Evolutionary conservation across 2,888 invertebrate genomes (phyloP).

Genomic region (Seira musarum): DNA sequence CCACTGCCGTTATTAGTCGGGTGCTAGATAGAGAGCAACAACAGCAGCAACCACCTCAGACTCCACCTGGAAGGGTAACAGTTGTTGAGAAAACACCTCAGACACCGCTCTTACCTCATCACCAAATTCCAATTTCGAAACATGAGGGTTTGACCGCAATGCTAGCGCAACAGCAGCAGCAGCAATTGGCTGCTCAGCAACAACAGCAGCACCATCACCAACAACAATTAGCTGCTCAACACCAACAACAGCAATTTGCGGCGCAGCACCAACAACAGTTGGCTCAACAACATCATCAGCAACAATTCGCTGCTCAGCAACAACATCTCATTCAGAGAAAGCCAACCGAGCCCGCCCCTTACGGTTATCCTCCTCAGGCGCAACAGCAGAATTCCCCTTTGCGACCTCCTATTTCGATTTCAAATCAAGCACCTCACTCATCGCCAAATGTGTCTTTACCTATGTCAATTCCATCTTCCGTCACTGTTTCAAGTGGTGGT

Average conservation of each 20-base stretch:
- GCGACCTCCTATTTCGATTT: conserved; percentile 30
- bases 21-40: conserved; percentile 42
- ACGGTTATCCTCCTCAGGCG: conserved; percentile 32
- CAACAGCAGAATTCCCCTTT: conserved; percentile 14
- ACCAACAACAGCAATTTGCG: conserved; percentile 72
- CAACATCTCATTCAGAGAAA: conserved; percentile 40
- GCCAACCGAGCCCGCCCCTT: conserved; percentile 41
- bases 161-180: conserved; percentile 58
- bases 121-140: conserved; percentile 57
- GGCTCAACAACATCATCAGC: conserved; percentile 15
- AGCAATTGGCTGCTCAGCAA: conserved; percentile 27
- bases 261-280: conserved; percentile 72
- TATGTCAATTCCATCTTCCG: neutral
- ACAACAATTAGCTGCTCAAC: conserved; percentile 73
- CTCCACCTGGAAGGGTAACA: neutral
- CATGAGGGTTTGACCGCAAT: conserved; percentile 66
- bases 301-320: conserved; percentile 1
- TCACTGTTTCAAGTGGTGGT: conserved; percentile 11
- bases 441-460: conserved; percentile 33
- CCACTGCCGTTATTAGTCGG: conserved; percentile 28
- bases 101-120: conserved; percentile 46
- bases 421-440: conserved; percentile 14
- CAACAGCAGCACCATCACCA: conserved; percentile 69
- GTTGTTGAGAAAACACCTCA: conserved; percentile 23
- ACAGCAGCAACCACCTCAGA: too few relatives aligned